Evolutionary conservation across 2,797 vertebrate genomes (phyloP).

Genomic region (Tachyglossus aculeatus): DNA sequence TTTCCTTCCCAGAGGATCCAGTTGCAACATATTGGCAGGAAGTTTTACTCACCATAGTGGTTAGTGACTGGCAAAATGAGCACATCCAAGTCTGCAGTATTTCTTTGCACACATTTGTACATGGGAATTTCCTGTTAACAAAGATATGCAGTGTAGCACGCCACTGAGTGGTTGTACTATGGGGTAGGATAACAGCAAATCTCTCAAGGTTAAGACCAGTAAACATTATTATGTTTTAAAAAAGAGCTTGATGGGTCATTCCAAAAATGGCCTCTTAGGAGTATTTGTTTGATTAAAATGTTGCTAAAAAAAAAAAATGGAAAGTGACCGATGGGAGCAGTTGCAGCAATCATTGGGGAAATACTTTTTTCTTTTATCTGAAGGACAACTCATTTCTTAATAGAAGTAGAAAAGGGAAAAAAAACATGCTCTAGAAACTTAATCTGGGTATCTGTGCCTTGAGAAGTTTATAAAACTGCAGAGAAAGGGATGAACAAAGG

Average conservation of each 20-base stretch:
- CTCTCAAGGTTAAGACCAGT: conserved; percentile 39
- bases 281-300: too few relatives aligned
- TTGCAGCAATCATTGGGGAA: too few relatives aligned
- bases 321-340: too few relatives aligned
- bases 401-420: too few relatives aligned
- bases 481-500: too few relatives aligned
- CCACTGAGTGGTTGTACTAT: conserved; percentile 33
- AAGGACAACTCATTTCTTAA: too few relatives aligned
- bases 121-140: conserved; percentile 52
- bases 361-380: too few relatives aligned
- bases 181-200: conserved; percentile 36
- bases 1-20: conserved; percentile 41
- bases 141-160: background rate
- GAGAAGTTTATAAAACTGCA: too few relatives aligned
- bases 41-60: conserved; percentile 66
- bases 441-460: too few relatives aligned
- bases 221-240: conserved; percentile 45
- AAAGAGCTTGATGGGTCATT: conserved; percentile 36
- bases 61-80: conserved; percentile 51
- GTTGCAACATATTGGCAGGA: conserved; percentile 55
- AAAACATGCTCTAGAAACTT: too few relatives aligned
- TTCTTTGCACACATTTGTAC: conserved; percentile 34
- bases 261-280: too few relatives aligned
- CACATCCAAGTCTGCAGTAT: conserved; percentile 46
- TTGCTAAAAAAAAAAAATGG: too few relatives aligned